Base-by-base conservation (phyloP, 2,797 vertebrate genomes). In the Poliocrania exsul region DNA sequence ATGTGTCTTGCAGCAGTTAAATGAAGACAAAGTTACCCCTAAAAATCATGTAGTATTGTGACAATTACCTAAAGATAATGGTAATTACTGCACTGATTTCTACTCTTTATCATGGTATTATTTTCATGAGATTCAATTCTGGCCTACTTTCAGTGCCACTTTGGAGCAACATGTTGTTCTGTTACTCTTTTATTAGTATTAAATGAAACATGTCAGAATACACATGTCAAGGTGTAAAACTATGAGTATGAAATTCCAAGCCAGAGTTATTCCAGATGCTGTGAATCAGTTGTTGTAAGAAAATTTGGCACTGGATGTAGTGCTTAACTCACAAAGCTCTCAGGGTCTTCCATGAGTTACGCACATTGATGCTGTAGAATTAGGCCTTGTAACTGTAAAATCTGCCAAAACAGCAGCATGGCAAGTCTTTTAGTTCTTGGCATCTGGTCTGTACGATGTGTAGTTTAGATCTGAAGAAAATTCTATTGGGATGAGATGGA, bases 391-490 rank as follows among this genome's bases (percentile, higher is more conserved):
- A 88, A 56, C 60, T 90, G 67, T 78, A 78, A 75, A 85, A 84
- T 33, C 57, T 92, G 77, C 71, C 85, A 91, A 67, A 86, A 58
- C 44, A 80, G 75, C 53, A 57, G 42, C 49, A 73, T 0, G 0
- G 47, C 67, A 71, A 74, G 73, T 65, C 53, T 77, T 88, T 83
- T 46, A 57, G 44, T 81, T 95, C 66, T 81, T 93, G 92, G 84
- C 81, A 69, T 46, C 58, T 92, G 50, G 46, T 79, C 88, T 86
- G 86, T 70, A 40, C 54, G 72, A 82, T 93, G 66, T 2, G 13
- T 77, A 71, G 62, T 54, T 95, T 77, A 61, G 60, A 47, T 46
- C 31, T 73, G 56, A 83, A 79, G 77, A 90, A 69, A 86, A 84
- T 67, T 69, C 56, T 82, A 0, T 26, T 74, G 85, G 54, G 44